Evolutionary conservation across 2,797 vertebrate species (phyloP).

Genomic region (Alfaro cultratus): DNA sequence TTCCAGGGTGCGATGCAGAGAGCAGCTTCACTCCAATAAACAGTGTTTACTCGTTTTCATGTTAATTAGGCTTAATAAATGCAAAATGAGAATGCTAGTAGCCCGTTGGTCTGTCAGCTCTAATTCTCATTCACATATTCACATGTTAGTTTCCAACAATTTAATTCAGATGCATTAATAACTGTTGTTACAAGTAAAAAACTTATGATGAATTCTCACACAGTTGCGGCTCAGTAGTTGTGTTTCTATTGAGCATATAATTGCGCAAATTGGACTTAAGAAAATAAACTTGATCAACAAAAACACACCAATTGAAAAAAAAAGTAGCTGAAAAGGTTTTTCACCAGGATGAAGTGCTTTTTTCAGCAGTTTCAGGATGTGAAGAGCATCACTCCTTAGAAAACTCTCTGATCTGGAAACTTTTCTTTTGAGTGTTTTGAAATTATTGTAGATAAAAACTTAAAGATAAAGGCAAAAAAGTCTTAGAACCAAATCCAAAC

Average conservation of each 20-base stretch:
- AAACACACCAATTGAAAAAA: too few species aligned
- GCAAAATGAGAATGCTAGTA: conserved; percentile 9
- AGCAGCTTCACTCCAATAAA: conserved; percentile 26
- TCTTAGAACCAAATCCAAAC: too few species aligned
- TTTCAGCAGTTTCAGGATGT: conserved; percentile 38
- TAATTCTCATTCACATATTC: conserved; percentile 51
- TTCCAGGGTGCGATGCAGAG: conserved; percentile 41
- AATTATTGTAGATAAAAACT: too few species aligned
- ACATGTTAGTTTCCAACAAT: conserved; percentile 24
- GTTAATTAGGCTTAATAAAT: conserved; percentile 54
- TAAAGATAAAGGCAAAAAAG: too few species aligned
- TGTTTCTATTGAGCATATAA: too few species aligned
- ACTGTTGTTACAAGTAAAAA: neutral
- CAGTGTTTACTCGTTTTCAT: conserved; percentile 44
- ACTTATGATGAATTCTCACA: conserved; percentile 24
- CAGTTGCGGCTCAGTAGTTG: neutral
- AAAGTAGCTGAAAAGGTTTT: too few species aligned
- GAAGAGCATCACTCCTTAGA: conserved; percentile 46
- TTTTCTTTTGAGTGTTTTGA: conserved; percentile 30
- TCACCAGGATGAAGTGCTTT: too few species aligned
- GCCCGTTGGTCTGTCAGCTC: conserved; percentile 50
- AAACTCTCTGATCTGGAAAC: conserved; percentile 68
- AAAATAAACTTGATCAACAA: too few species aligned
- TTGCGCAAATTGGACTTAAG: too few species aligned
- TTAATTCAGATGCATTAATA: conserved; percentile 44